Evolutionary conservation across 1,140 invertebrate species (phyloP).

Genomic region (Bombyx mori): ASM3026992v2 NC_085128.1:13974501-13975000

Average conservation of each 20-base stretch:
- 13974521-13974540: too few species aligned
- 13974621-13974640: too few species aligned
- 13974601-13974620: too few species aligned
- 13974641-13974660: too few species aligned
- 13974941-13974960: conserved; percentile 58
- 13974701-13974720: conserved; percentile 10
- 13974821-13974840: conserved; percentile 28
- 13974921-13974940: conserved; percentile 50
- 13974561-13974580: too few species aligned
- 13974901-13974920: conserved; percentile 35
- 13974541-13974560: too few species aligned
- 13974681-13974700: too few species aligned
- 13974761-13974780: conserved; percentile 2
- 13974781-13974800: neutral
- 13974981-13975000: conserved; percentile 53
- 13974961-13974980: conserved; percentile 68
- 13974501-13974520: too few species aligned
- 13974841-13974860: conserved; percentile 43
- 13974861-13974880: conserved; percentile 16
- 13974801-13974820: conserved; percentile 12
- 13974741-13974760: conserved; percentile 13
- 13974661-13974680: too few species aligned
- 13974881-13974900: conserved; percentile 29
- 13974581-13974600: too few species aligned
- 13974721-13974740: conserved; percentile 39